phyloP scores from a whole-genome alignment of 2,888 invertebrate species.

The Thymelicus acteon region DNA sequence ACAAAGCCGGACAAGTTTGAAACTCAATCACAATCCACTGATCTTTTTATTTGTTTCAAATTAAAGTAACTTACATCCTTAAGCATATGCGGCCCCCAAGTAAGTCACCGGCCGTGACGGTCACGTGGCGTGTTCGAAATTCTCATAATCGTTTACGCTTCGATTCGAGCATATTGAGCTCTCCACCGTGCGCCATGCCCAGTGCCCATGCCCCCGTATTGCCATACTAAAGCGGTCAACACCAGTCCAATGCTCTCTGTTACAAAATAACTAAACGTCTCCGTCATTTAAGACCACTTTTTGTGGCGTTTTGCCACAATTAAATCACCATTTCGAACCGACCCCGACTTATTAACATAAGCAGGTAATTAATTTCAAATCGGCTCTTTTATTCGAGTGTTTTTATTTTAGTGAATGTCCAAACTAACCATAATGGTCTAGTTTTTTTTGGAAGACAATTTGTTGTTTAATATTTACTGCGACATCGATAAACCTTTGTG shows the following conservation, averaged over 20 bases:
- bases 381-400: conserved; percentile 62
- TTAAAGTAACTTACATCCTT: conserved; percentile 17
- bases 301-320: conserved; percentile 70
- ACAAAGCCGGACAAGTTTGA: not conserved
- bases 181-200: conserved; percentile 45
- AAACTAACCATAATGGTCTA: conserved; percentile 55
- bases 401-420: conserved; percentile 60
- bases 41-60: not conserved
- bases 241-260: conserved; percentile 75
- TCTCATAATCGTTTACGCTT: conserved; percentile 70
- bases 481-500: conserved; percentile 13
- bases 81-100: conserved; percentile 25
- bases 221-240: conserved; percentile 70
- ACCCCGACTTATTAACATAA: conserved; percentile 72
- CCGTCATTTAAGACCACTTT: conserved; percentile 66
- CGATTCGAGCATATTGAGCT: conserved; percentile 60
- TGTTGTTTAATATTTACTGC: conserved; percentile 36
- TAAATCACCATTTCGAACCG: conserved; percentile 66
- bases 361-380: conserved; percentile 76
- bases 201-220: conserved; percentile 47
- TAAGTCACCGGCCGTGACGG: conserved; percentile 47
- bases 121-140: conserved; percentile 67
- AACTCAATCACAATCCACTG: not conserved
- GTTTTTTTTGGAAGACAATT: conserved; percentile 59
- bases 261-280: conserved; percentile 74